Conservation (phyloP, 2,797 vertebrate species). For the Lindbergichthys nudifrons region DNA sequence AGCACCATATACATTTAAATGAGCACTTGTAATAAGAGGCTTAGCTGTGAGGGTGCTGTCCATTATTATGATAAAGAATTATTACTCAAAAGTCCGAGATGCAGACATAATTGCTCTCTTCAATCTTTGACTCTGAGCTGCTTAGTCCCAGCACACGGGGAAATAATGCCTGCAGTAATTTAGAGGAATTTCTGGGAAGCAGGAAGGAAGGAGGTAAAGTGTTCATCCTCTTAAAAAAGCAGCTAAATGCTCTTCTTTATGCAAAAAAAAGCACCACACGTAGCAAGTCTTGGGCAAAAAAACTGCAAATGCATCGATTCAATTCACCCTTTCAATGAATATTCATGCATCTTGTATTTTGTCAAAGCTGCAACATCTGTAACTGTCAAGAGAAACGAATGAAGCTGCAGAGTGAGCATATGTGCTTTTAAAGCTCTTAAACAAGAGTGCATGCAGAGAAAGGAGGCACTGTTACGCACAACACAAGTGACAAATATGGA, state of each 20-base stretch:
- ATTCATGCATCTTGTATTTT: constrained; percentile 4
- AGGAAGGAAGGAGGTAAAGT: background rate
- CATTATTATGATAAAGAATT: constrained; percentile 61
- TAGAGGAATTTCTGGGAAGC: constrained; percentile 18
- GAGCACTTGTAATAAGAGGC: constrained; percentile 66
- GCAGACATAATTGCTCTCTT: constrained; percentile 45
- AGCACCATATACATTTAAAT: constrained; percentile 63
- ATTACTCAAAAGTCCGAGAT: constrained; percentile 54
- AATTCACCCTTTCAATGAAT: constrained; percentile 16
- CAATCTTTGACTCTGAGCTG: constrained; percentile 26
- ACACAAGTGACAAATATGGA: background rate
- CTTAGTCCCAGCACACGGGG: constrained; percentile 31
- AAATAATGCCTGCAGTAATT: constrained; percentile 34
- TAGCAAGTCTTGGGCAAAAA: constrained; percentile 9
- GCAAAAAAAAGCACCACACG: constrained; percentile 11
- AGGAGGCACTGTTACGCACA: background rate
- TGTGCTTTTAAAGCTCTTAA: constrained; percentile 9
- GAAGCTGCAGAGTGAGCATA: constrained; percentile 4
- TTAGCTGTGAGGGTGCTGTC: constrained; percentile 57
- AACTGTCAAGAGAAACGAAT: constrained; percentile 14
- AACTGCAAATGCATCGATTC: constrained; percentile 14
- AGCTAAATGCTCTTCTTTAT: constrained; percentile 22
- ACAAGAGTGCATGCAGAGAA: background rate
- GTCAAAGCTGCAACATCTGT: constrained; percentile 20
- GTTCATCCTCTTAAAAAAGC: constrained; percentile 6